phyloP scores from a whole-genome alignment of 2,113 vertebrate genomes.

The Pachycephala philippinensis region DNA sequence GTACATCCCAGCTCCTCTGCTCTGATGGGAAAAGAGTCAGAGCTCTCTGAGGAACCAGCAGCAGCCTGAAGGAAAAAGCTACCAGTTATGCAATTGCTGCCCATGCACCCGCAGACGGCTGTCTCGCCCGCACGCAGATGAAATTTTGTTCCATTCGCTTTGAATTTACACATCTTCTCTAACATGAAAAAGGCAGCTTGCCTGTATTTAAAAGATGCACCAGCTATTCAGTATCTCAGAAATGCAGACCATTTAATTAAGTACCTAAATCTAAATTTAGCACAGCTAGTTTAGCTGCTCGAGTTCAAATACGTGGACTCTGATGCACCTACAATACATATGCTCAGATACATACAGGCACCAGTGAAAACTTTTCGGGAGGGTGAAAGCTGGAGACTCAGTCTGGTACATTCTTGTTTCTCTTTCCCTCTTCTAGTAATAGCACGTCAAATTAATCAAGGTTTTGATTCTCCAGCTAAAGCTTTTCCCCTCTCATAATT shows the following conservation, averaged over 20 bases:
- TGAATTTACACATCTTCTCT: not conserved
- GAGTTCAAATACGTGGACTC: not conserved
- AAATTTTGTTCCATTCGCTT: not conserved
- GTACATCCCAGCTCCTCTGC: not conserved
- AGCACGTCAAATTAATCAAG: not conserved
- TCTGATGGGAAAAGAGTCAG: slow-evolving; percentile 7
- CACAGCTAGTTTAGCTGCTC: not conserved
- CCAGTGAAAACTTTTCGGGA: not conserved
- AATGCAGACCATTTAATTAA: not conserved
- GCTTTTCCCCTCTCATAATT: not conserved
- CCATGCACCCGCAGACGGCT: not conserved
- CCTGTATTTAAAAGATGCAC: not conserved
- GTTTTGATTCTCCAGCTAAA: not conserved
- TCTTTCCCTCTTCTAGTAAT: not conserved
- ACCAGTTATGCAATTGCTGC: slow-evolving; percentile 28
- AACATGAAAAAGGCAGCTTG: not conserved
- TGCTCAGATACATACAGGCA: not conserved
- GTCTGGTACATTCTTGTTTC: not conserved
- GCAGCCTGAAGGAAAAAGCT: slow-evolving; percentile 9
- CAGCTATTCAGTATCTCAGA: not conserved
- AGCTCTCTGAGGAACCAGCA: not conserved
- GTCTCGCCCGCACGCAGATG: not conserved
- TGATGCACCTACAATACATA: slow-evolving; percentile 37
- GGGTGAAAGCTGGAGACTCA: not conserved
- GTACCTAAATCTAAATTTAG: slow-evolving; percentile 37